These are phyloP conservation scores for Trematocara macrostoma DNA, from an alignment of 2,113 vertebrate genomes.

Conservation along the genomic window DNA sequence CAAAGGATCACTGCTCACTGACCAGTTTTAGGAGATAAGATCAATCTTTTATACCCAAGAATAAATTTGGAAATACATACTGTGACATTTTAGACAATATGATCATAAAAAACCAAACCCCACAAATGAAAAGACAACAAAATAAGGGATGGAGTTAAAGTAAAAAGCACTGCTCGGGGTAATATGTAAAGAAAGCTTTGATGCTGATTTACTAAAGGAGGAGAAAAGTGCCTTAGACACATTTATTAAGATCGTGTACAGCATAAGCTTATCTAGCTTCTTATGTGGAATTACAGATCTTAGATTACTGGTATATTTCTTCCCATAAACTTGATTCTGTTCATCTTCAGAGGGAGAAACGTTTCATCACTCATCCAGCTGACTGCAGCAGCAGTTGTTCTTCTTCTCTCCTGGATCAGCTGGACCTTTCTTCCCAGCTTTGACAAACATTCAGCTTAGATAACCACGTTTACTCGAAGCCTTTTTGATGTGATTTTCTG, in stretches of 20 bases:
- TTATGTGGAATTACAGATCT: background rate
- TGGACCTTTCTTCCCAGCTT: background rate
- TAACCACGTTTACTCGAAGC: background rate
- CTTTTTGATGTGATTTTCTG: background rate
- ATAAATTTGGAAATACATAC: accelerated
- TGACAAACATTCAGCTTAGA: background rate
- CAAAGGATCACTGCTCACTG: background rate
- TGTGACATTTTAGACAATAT: accelerated
- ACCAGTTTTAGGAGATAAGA: background rate
- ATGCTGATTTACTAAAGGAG: background rate
- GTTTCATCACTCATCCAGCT: background rate
- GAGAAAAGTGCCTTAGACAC: background rate
- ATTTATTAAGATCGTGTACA: background rate
- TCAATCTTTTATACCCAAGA: background rate
- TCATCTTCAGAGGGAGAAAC: accelerated
- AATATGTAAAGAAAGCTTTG: background rate
- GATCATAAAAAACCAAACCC: background rate
- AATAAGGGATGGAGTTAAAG: background rate
- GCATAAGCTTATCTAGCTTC: background rate
- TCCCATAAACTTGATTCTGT: background rate
- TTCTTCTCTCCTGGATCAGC: background rate
- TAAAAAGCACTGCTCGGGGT: background rate
- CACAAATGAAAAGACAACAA: background rate
- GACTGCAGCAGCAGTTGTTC: background rate
- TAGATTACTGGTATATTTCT: background rate